Percentiles rank a stretch among this genome's conserved stretches.
These are phyloP conservation scores for Apeira syringaria DNA, from an alignment of 2,888 invertebrate genomes.

Conservation along the genomic window DNA sequence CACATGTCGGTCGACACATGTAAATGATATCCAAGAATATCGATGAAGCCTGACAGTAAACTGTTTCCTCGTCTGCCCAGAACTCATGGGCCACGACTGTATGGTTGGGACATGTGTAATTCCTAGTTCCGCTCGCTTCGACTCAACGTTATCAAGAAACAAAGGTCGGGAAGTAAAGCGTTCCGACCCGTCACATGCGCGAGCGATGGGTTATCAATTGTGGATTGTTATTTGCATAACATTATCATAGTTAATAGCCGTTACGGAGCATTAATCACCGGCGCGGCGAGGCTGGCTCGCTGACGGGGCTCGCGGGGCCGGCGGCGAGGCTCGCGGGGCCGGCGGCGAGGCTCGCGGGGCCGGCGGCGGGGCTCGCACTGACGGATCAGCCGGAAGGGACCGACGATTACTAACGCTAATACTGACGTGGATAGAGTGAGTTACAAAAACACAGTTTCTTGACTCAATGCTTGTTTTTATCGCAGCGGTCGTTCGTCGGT, in stretches of 20 bases:
- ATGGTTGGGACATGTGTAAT: no score
- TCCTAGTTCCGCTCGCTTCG: no score
- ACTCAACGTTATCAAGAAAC: no score
- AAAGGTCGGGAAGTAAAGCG: no score
- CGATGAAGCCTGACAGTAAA: no score
- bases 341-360: conserved; percentile 9
- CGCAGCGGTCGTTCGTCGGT: no score
- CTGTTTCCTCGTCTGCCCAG: no score
- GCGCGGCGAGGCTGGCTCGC: conserved; percentile 9
- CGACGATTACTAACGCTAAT: conserved; percentile 24
- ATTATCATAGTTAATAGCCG: conserved; percentile 11
- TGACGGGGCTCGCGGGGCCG: no score
- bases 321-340: conserved; percentile 8
- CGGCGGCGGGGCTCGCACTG: conserved; percentile 17
- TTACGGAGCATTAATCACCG: conserved; percentile 23
- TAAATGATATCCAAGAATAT: no score
- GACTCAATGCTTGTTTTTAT: not conserved
- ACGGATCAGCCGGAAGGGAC: conserved; percentile 25
- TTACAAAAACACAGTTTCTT: not conserved
- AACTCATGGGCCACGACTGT: no score
- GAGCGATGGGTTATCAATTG: not conserved
- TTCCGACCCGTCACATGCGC: no score
- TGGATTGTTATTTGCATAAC: conserved; percentile 8
- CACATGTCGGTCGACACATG: no score
- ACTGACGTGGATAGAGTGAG: conserved; percentile 10